These are phyloP conservation scores for Pelvicachromis taeniatus DNA, from an alignment of 2,113 vertebrate species.

Conservation along the genomic window DNA sequence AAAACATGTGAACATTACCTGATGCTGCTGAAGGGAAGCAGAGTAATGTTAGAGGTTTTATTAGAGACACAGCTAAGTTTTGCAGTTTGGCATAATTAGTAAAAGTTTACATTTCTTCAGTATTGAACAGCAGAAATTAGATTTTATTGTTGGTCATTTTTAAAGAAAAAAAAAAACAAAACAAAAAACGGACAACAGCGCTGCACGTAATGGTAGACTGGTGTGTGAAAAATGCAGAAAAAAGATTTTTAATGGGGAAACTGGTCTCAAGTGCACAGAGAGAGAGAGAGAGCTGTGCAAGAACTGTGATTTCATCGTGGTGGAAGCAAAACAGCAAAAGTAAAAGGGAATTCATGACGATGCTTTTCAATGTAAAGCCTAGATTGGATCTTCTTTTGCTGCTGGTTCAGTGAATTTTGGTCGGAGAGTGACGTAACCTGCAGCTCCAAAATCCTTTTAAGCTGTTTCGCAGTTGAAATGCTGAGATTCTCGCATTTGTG, in stretches of 20 bases:
- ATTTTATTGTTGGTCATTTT: not conserved
- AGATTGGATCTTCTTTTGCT: not conserved
- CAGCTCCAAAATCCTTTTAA: too few species aligned
- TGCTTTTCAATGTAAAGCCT: not conserved
- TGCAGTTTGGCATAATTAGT: not conserved
- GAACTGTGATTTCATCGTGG: not conserved
- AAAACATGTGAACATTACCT: not conserved
- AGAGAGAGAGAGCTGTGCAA: not conserved
- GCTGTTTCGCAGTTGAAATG: too few species aligned
- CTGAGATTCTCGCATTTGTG: too few species aligned
- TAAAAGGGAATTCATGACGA: not conserved
- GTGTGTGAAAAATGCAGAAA: not conserved
- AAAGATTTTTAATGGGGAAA: not conserved
- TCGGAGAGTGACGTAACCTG: too few species aligned
- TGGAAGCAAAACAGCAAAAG: not conserved
- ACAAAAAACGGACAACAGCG: rapidly evolving
- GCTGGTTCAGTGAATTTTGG: too few species aligned
- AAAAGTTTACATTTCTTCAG: rapidly evolving
- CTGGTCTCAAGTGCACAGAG: not conserved
- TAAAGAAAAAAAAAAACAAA: not conserved
- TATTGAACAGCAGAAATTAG: not conserved
- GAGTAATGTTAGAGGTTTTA: not conserved
- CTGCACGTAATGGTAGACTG: not conserved
- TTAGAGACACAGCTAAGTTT: not conserved
- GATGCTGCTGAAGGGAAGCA: not conserved